A percentile compares a stretch with the other conserved stretches of the same genome.
These are phyloP conservation scores for Formicarius rufipectus DNA, from an alignment of 2,113 vertebrate species.

Conservation along the genomic window DNA sequence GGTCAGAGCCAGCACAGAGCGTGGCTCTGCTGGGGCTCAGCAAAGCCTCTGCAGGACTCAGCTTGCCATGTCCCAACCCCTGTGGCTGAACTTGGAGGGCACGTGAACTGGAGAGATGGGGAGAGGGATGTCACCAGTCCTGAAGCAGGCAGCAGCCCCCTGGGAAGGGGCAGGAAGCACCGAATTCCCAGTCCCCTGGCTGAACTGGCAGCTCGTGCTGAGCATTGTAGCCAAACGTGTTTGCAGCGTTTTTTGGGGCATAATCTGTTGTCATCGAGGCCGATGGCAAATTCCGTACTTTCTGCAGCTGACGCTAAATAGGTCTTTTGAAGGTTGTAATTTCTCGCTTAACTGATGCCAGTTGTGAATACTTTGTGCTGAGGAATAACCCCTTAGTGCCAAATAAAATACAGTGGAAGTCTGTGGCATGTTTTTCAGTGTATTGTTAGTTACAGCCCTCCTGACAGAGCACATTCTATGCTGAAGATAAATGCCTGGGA, in stretches of 20 bases:
- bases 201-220: background rate
- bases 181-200: background rate
- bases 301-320: constrained; percentile 72
- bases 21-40: background rate
- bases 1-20: background rate
- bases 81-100: background rate
- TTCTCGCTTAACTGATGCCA: constrained; percentile 75
- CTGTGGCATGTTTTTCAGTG: constrained; percentile 73
- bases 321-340: constrained; percentile 76
- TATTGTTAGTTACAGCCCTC: constrained; percentile 76
- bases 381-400: constrained; percentile 73
- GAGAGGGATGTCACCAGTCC: background rate
- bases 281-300: constrained; percentile 65
- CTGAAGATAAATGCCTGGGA: constrained; percentile 72
- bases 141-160: background rate
- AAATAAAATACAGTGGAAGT: constrained; percentile 77
- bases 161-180: background rate
- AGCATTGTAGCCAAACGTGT: background rate
- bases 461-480: constrained; percentile 77
- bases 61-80: background rate
- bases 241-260: background rate
- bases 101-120: background rate
- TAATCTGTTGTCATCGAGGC: constrained; percentile 69
- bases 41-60: background rate
- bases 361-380: constrained; percentile 74